These are phyloP conservation scores for Lepidotrigona ventralis DNA, from an alignment of 1,140 invertebrate species.

Conservation along the genomic window DNA sequence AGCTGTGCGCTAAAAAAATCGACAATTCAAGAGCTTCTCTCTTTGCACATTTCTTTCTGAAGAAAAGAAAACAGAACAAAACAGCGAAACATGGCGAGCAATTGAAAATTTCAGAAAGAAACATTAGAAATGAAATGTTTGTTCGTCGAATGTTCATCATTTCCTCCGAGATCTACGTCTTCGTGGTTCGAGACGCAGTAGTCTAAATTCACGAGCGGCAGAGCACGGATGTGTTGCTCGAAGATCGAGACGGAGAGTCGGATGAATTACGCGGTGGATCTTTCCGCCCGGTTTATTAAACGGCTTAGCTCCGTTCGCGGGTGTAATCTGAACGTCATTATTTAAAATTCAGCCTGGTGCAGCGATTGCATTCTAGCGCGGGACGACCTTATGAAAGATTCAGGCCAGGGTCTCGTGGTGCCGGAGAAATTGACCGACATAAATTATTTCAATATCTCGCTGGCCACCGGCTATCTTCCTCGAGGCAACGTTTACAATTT, in stretches of 20 bases:
- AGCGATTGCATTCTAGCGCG: slow-evolving; percentile 64
- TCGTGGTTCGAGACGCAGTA: no score
- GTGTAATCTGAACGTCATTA: slow-evolving; percentile 64
- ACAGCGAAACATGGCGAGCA: no score
- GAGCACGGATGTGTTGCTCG: neutral
- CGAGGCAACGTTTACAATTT: slow-evolving; percentile 56
- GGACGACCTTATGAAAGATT: slow-evolving; percentile 65
- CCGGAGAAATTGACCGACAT: slow-evolving; percentile 65
- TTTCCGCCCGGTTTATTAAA: slow-evolving; percentile 61
- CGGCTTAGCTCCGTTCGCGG: slow-evolving; percentile 52
- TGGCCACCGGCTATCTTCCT: slow-evolving; percentile 5
- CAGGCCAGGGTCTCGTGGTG: slow-evolving; percentile 42
- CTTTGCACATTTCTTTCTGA: no score
- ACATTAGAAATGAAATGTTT: no score
- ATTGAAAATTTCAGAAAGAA: no score
- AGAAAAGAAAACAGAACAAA: no score
- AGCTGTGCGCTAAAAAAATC: no score
- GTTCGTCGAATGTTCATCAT: neutral
- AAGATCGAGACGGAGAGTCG: neutral
- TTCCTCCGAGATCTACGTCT: no score
- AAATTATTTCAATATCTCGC: slow-evolving; percentile 64
- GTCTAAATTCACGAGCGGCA: no score
- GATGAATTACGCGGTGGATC: slow-evolving; percentile 44
- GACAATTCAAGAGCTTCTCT: no score
- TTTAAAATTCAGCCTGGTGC: slow-evolving; percentile 63